Conservation (phyloP, 1,140 invertebrate genomes). For the Thalassaphorura encarpata region DNA sequence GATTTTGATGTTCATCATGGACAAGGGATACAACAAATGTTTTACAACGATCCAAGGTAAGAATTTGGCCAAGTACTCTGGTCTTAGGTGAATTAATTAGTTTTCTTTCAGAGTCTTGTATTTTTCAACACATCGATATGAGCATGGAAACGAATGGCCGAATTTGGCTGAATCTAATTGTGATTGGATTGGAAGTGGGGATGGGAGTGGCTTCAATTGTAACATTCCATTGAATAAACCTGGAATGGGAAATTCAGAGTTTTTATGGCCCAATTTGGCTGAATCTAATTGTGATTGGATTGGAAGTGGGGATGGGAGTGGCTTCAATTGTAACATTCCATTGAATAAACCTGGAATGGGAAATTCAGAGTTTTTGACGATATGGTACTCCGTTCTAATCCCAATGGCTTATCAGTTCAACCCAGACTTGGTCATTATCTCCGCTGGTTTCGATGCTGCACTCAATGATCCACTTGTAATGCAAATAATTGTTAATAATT, state of each 20-base stretch:
- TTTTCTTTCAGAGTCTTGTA: slow-evolving; percentile 69
- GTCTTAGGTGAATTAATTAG: slow-evolving; percentile 6
- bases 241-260: slow-evolving; percentile 76
- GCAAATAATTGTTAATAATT: too few relatives aligned
- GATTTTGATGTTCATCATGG: slow-evolving; percentile 98
- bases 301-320: slow-evolving; percentile 60
- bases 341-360: slow-evolving; percentile 72
- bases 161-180: slow-evolving; percentile 79
- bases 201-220: slow-evolving; percentile 75
- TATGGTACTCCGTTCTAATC: slow-evolving; percentile 78
- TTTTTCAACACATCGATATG: slow-evolving; percentile 95
- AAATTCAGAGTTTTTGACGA: slow-evolving; percentile 80
- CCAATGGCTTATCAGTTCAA: slow-evolving; percentile 84
- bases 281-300: slow-evolving; percentile 80
- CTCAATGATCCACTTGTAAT: slow-evolving; percentile 80
- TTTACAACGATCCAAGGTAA: slow-evolving; percentile 83
- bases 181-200: slow-evolving; percentile 62
- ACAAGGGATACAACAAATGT: slow-evolving; percentile 88
- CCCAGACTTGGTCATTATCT: slow-evolving; percentile 76
- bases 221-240: slow-evolving; percentile 84
- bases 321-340: slow-evolving; percentile 89
- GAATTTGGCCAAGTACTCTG: too few relatives aligned
- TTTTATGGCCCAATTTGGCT: slow-evolving; percentile 82
- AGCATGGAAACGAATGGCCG: slow-evolving; percentile 89
- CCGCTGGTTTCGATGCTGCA: slow-evolving; percentile 83